Conservation (phyloP, 1,140 invertebrate species). For the Scaptomyza graminum region DNA sequence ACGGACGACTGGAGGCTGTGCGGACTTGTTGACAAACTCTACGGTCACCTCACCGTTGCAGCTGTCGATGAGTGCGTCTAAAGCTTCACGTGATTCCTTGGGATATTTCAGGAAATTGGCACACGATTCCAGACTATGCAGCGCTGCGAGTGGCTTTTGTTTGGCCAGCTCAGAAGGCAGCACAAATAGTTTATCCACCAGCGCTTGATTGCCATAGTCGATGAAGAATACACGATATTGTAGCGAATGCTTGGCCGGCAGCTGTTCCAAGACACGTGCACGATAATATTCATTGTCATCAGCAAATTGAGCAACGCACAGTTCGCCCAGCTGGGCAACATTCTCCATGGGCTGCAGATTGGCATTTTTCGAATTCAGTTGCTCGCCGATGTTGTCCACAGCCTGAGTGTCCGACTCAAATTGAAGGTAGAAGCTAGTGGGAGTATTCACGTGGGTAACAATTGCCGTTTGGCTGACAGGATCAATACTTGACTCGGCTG, state of each 20-base stretch:
- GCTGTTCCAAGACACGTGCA: slow-evolving; percentile 59
- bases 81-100: slow-evolving; percentile 41
- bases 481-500: neutral
- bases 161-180: slow-evolving; percentile 87
- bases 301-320: slow-evolving; percentile 64
- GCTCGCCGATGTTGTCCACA: slow-evolving; percentile 57
- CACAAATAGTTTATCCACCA: slow-evolving; percentile 85
- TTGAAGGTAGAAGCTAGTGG: slow-evolving; percentile 65
- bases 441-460: slow-evolving; percentile 67
- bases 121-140: slow-evolving; percentile 85
- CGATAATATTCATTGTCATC: slow-evolving; percentile 66
- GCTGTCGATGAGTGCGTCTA: slow-evolving; percentile 70
- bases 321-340: slow-evolving; percentile 31
- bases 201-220: slow-evolving; percentile 89
- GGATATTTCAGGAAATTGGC: slow-evolving; percentile 50
- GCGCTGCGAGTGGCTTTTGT: slow-evolving; percentile 86
- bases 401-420: slow-evolving; percentile 44
- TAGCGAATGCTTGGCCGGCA: slow-evolving; percentile 33
- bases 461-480: slow-evolving; percentile 33
- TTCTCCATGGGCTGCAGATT: slow-evolving; percentile 34
- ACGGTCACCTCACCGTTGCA: slow-evolving; percentile 74
- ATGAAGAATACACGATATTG: slow-evolving; percentile 87
- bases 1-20: slow-evolving; percentile 49
- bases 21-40: slow-evolving; percentile 56
- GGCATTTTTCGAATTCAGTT: slow-evolving; percentile 40